Percentiles rank a stretch among this genome's conserved stretches.
Conservation (phyloP, 2,888 invertebrate species). For the Diloba caeruleocephala region DNA sequence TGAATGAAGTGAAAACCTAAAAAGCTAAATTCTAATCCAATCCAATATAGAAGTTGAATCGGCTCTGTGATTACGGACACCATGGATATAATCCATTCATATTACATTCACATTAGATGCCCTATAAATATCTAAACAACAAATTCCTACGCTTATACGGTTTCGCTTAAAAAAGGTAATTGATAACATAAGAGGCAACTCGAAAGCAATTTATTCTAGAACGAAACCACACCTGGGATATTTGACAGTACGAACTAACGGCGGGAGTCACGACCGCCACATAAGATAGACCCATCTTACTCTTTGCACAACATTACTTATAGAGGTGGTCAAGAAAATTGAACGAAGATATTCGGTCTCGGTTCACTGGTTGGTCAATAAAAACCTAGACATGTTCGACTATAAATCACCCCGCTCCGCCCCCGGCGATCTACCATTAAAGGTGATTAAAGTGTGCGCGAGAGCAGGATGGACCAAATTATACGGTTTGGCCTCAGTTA, state of each 20-base stretch:
- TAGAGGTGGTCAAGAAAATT: not conserved
- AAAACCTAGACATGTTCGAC: constrained; percentile 59
- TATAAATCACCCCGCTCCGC: constrained; percentile 76
- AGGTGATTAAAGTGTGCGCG: constrained; percentile 77
- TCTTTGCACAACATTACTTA: not conserved
- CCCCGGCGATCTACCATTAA: constrained; percentile 72
- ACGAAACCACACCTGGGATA: constrained; percentile 45
- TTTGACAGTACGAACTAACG: constrained; percentile 24
- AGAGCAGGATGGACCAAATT: constrained; percentile 84
- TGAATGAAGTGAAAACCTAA: not conserved
- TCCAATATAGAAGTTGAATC: constrained; percentile 2
- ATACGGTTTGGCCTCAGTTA: constrained; percentile 72
- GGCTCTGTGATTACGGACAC: not conserved
- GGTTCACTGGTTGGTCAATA: constrained; percentile 50
- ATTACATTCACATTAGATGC: constrained; percentile 9
- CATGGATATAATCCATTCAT: too few relatives aligned
- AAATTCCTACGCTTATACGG: not conserved
- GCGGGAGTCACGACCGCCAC: constrained; percentile 28
- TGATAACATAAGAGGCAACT: constrained; percentile 13
- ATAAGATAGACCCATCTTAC: constrained; percentile 25
- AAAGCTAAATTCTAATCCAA: not conserved
- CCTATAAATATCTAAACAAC: constrained; percentile 4
- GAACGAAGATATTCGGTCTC: constrained; percentile 45
- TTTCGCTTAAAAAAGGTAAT: constrained; percentile 10
- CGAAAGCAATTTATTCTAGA: constrained; percentile 46